phyloP scores from a whole-genome alignment of 2,888 invertebrate species.

The Hypomecis atomaria region DNA sequence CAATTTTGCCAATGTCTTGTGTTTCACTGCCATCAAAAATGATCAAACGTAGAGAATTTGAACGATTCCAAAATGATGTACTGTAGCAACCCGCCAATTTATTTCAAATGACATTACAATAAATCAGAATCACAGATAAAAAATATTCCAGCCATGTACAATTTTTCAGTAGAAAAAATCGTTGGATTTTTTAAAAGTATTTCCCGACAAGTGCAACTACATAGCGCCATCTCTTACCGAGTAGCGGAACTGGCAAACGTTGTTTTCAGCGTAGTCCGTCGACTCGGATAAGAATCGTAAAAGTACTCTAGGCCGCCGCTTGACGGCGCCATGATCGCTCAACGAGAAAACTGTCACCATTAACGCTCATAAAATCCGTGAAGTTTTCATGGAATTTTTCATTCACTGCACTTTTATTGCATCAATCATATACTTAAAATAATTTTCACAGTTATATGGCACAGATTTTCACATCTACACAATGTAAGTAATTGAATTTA shows the following conservation, averaged over 20 bases:
- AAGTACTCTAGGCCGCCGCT: constrained; percentile 83
- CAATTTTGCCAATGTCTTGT: too few species aligned
- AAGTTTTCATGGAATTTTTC: constrained; percentile 37
- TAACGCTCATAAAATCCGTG: constrained; percentile 72
- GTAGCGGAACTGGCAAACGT: constrained; percentile 66
- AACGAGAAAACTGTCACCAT: constrained; percentile 89
- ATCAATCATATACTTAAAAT: neutral
- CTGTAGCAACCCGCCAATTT: too few species aligned
- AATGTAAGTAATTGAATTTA: neutral
- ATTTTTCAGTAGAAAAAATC: neutral
- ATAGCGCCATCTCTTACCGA: constrained; percentile 81
- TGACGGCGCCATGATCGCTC: constrained; percentile 84
- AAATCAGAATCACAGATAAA: neutral
- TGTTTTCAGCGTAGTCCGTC: constrained; percentile 52
- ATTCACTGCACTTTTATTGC: constrained; percentile 23
- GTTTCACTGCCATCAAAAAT: too few species aligned
- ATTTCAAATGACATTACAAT: constrained; percentile 15
- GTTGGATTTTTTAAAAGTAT: too few species aligned
- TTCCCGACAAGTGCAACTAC: too few species aligned
- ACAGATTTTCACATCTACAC: constrained; percentile 19
- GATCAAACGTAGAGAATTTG: too few species aligned
- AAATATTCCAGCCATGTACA: neutral
- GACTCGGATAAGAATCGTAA: constrained; percentile 70
- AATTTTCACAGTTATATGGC: constrained; percentile 2
- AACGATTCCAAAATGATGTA: too few species aligned